These are phyloP conservation scores for Intellagama lesueurii DNA, from an alignment of 2,797 vertebrate genomes.

Conservation along the genomic window DNA sequence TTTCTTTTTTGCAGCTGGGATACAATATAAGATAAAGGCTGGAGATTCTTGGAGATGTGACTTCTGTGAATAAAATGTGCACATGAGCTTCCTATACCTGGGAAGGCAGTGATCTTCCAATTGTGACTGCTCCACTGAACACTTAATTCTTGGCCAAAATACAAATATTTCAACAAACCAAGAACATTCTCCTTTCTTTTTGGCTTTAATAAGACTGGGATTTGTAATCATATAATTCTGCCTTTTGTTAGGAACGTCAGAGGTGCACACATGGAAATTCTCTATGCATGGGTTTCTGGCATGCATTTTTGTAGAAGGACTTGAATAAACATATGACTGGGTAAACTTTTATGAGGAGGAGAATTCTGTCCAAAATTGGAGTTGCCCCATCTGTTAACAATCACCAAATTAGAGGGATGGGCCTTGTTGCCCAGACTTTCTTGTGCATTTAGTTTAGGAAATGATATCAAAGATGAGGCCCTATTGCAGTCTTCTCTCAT, in stretches of 20 bases:
- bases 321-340: neutral
- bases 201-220: neutral
- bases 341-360: neutral
- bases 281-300: neutral
- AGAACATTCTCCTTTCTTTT: neutral
- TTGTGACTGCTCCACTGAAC: neutral
- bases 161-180: conserved; percentile 11
- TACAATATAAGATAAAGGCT: neutral
- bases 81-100: neutral
- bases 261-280: neutral
- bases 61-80: too few species aligned
- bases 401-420: neutral
- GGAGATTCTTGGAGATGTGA: neutral
- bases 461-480: conserved; percentile 2
- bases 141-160: neutral
- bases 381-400: neutral
- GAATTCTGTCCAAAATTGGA: neutral
- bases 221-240: neutral
- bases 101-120: neutral
- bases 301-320: neutral
- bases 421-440: neutral
- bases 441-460: neutral
- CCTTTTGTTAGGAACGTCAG: neutral
- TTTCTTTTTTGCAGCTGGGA: neutral
- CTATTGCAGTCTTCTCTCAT: neutral